Base-by-base conservation (phyloP, 35 echinoderm and acorn worm species). In the Patiria miniata region DNA sequence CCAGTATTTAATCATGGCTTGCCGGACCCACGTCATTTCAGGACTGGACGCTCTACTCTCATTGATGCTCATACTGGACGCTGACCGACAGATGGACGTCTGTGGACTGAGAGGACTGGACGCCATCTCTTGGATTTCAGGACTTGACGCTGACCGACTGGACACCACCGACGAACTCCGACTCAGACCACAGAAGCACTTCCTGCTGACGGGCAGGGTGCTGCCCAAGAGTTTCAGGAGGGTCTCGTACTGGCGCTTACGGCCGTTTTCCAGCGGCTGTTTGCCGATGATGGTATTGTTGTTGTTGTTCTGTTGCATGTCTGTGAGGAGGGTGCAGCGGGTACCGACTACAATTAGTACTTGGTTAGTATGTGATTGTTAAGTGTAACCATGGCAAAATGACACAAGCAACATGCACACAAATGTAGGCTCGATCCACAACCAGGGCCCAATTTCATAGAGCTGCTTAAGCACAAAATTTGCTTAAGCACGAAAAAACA, bases 231-330 rank as follows among this genome's bases (percentile, higher is more conserved):
- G 88, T 37, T 90, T 90, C 9, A 94, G 57, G 32, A 99, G 84
- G 8, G 96, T 91, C 52, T 99, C 96, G 52, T 88, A 93, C 68
- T 99, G 93, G 52, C 91, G 92, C 40, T 90, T 94, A 81, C 89
- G 85, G 60, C 88, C 89, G 69, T 99, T 94, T 81, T 93, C 90
- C 55, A 94, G 84, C 29, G 89, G 85, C 69, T 99, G 87, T 73
- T 99, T 90, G 65, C 89, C 51, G 51, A 87, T 78, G 42, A 92
- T 82, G 28, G 89, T 89, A 82, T 90, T 99, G 89, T 94, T 94
- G 92, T 88, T 94, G 89, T 94, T 94, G 92, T 88, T 94, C 89
- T 89, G 92, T 68, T 99, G 96, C 93, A 99, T 95, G 93, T 99
- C 96, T 94, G 65, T 39, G 53, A 30, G 12, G 42, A 12, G 42